These are phyloP conservation scores for Nymphalis c-album DNA, from an alignment of 2,888 invertebrate genomes.

Conservation along the genomic window DNA sequence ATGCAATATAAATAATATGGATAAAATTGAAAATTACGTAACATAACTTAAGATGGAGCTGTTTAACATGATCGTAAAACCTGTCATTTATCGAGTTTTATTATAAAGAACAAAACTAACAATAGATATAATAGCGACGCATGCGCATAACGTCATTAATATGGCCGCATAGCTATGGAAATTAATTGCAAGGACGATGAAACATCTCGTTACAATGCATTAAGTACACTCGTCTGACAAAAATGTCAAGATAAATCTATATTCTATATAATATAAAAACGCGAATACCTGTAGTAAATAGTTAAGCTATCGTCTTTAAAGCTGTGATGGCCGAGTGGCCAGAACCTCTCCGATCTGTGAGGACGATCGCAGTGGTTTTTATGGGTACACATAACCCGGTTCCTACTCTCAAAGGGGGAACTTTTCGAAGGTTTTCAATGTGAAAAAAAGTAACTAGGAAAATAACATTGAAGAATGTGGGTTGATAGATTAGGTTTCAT, in stretches of 20 bases:
- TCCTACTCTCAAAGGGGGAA: no score
- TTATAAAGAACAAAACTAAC: slow-evolving; percentile 8
- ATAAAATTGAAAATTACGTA: neutral
- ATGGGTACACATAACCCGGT: no score
- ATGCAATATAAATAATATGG: neutral
- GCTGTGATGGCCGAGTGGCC: no score
- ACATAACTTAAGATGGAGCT: neutral
- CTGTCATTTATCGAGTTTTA: slow-evolving; percentile 15
- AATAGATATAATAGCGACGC: slow-evolving; percentile 18
- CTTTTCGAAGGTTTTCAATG: no score
- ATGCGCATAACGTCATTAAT: slow-evolving; percentile 21
- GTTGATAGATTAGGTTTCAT: no score
- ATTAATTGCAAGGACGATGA: slow-evolving; percentile 33
- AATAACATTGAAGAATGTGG: no score
- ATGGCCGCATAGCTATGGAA: slow-evolving; percentile 30
- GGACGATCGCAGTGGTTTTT: no score
- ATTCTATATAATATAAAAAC: no score
- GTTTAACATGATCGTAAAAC: slow-evolving; percentile 9
- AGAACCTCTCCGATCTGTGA: no score
- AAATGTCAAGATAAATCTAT: neutral
- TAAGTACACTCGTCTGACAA: slow-evolving; percentile 6
- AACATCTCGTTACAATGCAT: slow-evolving; percentile 29
- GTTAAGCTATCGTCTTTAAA: no score
- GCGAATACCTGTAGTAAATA: no score
- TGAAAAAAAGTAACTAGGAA: no score